phyloP scores from a whole-genome alignment of 2,888 invertebrate species.

The Himalopsyche japonica region DNA sequence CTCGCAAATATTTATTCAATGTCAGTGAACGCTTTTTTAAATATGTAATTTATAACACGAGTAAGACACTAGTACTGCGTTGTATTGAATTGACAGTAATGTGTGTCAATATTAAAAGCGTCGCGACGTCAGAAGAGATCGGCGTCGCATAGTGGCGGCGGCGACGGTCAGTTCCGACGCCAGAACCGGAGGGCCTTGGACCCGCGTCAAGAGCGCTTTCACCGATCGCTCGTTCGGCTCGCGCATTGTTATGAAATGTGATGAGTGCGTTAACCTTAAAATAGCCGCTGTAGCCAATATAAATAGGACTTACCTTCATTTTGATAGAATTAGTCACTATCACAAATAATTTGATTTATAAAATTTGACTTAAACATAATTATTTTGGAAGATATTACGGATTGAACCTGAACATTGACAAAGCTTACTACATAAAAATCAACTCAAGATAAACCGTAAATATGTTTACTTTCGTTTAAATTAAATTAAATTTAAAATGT shows the following conservation, averaged over 20 bases:
- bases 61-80: background rate
- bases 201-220: background rate
- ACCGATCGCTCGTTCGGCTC: background rate
- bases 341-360: too few relatives aligned
- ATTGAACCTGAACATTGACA: too few relatives aligned
- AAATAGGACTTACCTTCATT: background rate
- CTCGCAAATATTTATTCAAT: too few relatives aligned
- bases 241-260: background rate
- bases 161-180: background rate
- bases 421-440: too few relatives aligned
- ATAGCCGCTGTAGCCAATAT: background rate
- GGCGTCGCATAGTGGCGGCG: background rate
- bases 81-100: background rate
- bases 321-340: background rate
- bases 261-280: slow-evolving; percentile 20
- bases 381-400: too few relatives aligned
- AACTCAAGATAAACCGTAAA: too few relatives aligned
- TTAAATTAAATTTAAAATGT: too few relatives aligned
- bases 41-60: background rate
- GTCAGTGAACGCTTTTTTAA: too few relatives aligned
- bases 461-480: too few relatives aligned
- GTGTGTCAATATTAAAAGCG: background rate
- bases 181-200: background rate
- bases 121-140: background rate
- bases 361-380: too few relatives aligned